Base-by-base conservation (phyloP, 2,113 vertebrate genomes). In the Nibea coibor region DNA sequence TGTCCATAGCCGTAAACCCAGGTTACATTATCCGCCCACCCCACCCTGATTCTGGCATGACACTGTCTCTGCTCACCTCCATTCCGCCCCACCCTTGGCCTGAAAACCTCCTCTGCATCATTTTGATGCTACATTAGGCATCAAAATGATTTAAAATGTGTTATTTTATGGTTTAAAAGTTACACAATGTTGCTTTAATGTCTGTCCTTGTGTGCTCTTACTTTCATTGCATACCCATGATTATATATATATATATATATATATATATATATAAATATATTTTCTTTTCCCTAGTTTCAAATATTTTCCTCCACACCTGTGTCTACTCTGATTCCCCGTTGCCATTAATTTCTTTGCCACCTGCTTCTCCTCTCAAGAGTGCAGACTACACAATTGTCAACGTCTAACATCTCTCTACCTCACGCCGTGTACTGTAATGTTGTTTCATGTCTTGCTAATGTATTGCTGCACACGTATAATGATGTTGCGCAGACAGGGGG, bases 401-500 rank as follows among this genome's bases (percentile, higher is more conserved):
- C 45, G 20, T 56, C 28, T 75, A 24, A 80, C 53, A 85, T 71
- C 17, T 66, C n/a, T 68, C 28, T 78, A 61, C 68, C 61, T 45
- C 77, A 78, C 47, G 68, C 73, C 81, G 67, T 50, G 80, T 63
- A 51, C 59, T 65, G 16, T 71, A 72, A 74, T 86, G 87, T 84
- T 78, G 58, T 87, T 75, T 80, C 43, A 69, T 76, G 66, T 68
- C 31, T 35, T 2, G 20, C 53, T 86, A 75, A 82, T 82, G 72
- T 70, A 75, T 75, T 86, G 67, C 61, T 70, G 59, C 65, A 84
- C 50, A 45, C 47, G 56, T 70, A 66, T 82, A 89, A 89, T 84
- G 78, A 84, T 86, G 62, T 75, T 35, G 50, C 86, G 72, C 77
- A 71, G 70, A 65, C 19, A 11, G 82, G 77, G 75, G 81, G 50